Conservation (phyloP, 2,888 invertebrate genomes). For the Timema cristinae region DNA sequence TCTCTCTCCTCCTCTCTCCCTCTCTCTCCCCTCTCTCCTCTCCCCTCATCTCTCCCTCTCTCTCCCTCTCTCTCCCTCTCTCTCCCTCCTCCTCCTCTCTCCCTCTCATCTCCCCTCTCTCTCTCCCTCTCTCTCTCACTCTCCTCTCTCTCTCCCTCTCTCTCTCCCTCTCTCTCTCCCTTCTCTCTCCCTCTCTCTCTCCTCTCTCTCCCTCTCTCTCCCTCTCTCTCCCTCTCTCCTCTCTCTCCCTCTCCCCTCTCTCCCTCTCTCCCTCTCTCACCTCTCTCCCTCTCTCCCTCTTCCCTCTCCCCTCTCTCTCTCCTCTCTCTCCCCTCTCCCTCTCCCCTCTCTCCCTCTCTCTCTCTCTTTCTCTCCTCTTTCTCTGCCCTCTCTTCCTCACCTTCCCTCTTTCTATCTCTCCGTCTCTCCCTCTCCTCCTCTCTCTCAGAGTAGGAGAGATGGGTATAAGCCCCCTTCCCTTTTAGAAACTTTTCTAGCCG, state of each 20-base stretch:
- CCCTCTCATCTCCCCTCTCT: not conserved
- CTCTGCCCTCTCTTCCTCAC: slow-evolving; percentile 1
- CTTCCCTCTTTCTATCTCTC: not conserved
- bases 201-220: not conserved
- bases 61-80: too few relatives aligned
- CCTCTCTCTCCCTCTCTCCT: not conserved
- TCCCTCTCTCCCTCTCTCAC: not conserved
- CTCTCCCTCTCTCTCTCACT: not conserved
- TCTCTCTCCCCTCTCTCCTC: too few relatives aligned
- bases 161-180: not conserved
- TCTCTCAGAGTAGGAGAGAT: too few relatives aligned
- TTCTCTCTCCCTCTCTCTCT: not conserved
- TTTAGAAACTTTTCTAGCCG: too few relatives aligned
- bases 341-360: not conserved
- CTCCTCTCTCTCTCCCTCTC: not conserved
- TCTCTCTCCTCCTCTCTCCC: too few relatives aligned
- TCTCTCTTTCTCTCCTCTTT: not conserved
- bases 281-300: not conserved
- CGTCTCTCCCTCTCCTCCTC: not conserved
- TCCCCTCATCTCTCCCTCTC: too few relatives aligned
- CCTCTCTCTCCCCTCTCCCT: not conserved
- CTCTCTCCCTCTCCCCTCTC: not conserved
- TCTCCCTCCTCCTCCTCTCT: not conserved
- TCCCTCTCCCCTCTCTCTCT: not conserved
- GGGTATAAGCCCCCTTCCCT: too few relatives aligned